Evolutionary conservation across 1,140 invertebrate genomes (phyloP).

Genomic region (Drosophila sturtevanti): DNA sequence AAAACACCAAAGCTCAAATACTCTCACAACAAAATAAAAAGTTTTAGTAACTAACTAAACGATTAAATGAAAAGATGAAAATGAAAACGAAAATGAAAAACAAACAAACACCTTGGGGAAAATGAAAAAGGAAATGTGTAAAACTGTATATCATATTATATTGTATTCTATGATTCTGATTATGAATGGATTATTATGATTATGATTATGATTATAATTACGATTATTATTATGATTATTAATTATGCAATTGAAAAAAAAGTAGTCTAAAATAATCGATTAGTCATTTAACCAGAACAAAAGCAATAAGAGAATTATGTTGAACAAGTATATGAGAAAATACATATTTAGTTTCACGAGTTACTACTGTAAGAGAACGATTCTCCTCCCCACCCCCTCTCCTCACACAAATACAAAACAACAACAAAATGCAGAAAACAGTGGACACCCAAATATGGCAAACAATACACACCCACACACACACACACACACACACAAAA

Average conservation of each 20-base stretch:
- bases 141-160: constrained; percentile 68
- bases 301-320: constrained; percentile 50
- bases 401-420: constrained; percentile 16
- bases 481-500: constrained; percentile 54
- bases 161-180: constrained; percentile 26
- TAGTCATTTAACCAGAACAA: constrained; percentile 51
- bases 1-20: constrained; percentile 34
- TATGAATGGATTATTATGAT: constrained; percentile 38
- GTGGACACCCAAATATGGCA: constrained; percentile 53
- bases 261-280: constrained; percentile 64
- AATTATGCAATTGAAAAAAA: constrained; percentile 36
- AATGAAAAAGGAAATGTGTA: constrained; percentile 36
- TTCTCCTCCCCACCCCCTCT: constrained; percentile 22
- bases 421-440: constrained; percentile 18
- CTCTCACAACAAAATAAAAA: constrained; percentile 1
- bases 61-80: constrained; percentile 8
- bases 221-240: constrained; percentile 59
- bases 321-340: constrained; percentile 34
- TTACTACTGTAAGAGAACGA: constrained; percentile 42
- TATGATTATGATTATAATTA: constrained; percentile 20
- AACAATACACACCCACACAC: constrained; percentile 32
- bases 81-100: too few relatives aligned
- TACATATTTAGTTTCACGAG: constrained; percentile 56
- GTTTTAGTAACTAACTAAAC: background rate
- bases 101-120: background rate